Conservation (phyloP, 2,797 vertebrate genomes). For the Coracias cyanogaster region DNA sequence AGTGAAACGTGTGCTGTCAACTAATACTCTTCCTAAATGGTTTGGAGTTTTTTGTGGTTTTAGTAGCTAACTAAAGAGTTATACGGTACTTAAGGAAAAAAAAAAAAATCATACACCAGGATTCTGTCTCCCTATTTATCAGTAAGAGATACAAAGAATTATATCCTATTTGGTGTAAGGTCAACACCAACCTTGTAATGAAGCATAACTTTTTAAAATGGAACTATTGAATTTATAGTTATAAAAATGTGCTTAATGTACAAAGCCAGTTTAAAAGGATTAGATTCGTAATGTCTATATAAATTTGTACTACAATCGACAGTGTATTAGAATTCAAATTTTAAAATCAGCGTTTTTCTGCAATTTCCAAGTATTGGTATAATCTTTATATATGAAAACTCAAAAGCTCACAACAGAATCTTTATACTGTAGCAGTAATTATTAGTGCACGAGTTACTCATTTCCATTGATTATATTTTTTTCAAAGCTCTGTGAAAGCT, state of each 20-base stretch:
- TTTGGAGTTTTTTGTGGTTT: not conserved
- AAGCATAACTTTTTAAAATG: not conserved
- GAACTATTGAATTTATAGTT: not conserved
- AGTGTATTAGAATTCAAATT: constrained; percentile 53
- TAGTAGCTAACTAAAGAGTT: constrained; percentile 38
- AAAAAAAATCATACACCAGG: not conserved
- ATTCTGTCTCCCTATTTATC: constrained; percentile 26
- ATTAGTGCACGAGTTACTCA: constrained; percentile 38
- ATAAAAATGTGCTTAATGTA: constrained; percentile 29
- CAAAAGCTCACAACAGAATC: constrained; percentile 32
- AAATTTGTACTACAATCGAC: constrained; percentile 43
- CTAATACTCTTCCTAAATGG: not conserved
- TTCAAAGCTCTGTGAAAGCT: constrained; percentile 51
- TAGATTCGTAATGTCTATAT: constrained; percentile 27
- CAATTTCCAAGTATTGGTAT: constrained; percentile 48
- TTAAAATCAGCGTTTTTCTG: constrained; percentile 45
- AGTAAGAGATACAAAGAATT: constrained; percentile 29
- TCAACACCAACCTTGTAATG: constrained; percentile 23
- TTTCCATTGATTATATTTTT: constrained; percentile 8
- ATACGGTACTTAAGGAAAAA: constrained; percentile 20
- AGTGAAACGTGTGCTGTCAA: not conserved
- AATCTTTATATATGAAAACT: constrained; percentile 49
- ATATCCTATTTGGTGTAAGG: constrained; percentile 1
- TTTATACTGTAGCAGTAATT: constrained; percentile 43
- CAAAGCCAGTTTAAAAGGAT: constrained; percentile 42